Base-by-base conservation (phyloP, 2,113 vertebrate genomes). In the Mastomys coucha region DNA sequence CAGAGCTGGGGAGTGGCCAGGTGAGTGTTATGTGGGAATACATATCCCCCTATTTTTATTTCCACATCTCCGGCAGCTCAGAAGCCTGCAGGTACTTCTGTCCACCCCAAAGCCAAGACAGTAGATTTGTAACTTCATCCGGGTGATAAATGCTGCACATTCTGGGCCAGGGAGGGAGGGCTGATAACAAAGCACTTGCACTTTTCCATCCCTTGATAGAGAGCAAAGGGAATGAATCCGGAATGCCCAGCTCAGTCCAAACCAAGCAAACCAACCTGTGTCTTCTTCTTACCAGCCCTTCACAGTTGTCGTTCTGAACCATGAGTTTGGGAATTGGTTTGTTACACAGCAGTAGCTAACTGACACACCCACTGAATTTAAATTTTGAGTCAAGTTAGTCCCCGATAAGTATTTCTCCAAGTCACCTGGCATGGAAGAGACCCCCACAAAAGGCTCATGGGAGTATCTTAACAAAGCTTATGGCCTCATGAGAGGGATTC, bases 381-480 rank as follows among this genome's bases (percentile, higher is more conserved):
- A 86, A 87, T 2, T 36, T 20, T 39, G 51, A n/a, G n/a, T 31
- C 8, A 63, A 51, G n/a, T 2, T 0, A 16, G 3, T 65, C n/a
- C 76, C 72, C 4, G 12, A 9, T 17, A 3, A 45, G 8, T 22
- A 3, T 45, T 0, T 45, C n/a, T 17, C 67, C 1, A 8, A 14
- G 42, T 31, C 31, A 9, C 56, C 9, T 10, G 33, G 31, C 53
- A 4, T 2, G 51, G 20, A 60, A 20, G 2, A 2, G 7, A 49
- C 81, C n/a, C 14, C 28, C n/a, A 14, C n/a, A 42, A 84, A 84
- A 31, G 14, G 58, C n/a, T 84, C n/a, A 45, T 28, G 14, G n/a
- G 26, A 45, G 19, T 36, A 33, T 6, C 1, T 2, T 2, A 4
- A 31, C n/a, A 28, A 7, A 0, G 8, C 10, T 69, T 16, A 6